A percentile compares a stretch with the other conserved stretches of the same genome.
These are phyloP conservation scores for Pinna nobilis DNA, from an alignment of 1,140 invertebrate genomes.

Conservation along the genomic window DNA sequence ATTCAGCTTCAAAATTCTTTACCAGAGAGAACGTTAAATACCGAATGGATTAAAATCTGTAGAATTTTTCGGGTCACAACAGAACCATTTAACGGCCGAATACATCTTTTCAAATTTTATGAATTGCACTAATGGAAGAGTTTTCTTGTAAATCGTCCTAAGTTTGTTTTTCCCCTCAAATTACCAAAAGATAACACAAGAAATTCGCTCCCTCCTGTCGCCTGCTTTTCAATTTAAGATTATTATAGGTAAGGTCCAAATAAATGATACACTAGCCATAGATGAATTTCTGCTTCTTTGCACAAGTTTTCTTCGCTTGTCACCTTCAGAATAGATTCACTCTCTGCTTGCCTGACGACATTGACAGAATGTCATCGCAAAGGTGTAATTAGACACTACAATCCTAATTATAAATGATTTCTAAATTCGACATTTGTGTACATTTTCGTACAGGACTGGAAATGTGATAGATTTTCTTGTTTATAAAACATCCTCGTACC, in stretches of 20 bases:
- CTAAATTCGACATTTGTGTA: background rate
- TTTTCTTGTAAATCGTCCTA: conserved; percentile 23
- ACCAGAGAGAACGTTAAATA: background rate
- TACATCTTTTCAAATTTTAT: conserved; percentile 20
- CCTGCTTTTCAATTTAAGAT: conserved; percentile 6
- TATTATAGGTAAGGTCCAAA: conserved; percentile 24
- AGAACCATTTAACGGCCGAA: conserved; percentile 39
- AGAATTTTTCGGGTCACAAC: background rate
- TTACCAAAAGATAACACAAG: conserved; percentile 39
- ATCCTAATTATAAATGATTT: conserved; percentile 29
- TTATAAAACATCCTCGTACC: background rate
- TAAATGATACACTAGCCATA: background rate
- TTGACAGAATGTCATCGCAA: conserved; percentile 12
- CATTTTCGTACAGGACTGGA: background rate
- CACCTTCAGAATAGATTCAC: conserved; percentile 8
- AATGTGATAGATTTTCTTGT: background rate
- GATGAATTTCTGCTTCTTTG: conserved; percentile 19
- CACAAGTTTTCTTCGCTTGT: conserved; percentile 16
- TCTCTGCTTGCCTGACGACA: background rate
- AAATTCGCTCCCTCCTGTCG: conserved; percentile 29
- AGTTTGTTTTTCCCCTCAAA: conserved; percentile 43
- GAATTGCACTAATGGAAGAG: conserved; percentile 35
- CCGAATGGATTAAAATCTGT: background rate
- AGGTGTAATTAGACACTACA: conserved; percentile 34
- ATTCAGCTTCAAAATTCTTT: too few species aligned